phyloP scores from a whole-genome alignment of 2,888 invertebrate genomes.

The Perdita meconis region DNA sequence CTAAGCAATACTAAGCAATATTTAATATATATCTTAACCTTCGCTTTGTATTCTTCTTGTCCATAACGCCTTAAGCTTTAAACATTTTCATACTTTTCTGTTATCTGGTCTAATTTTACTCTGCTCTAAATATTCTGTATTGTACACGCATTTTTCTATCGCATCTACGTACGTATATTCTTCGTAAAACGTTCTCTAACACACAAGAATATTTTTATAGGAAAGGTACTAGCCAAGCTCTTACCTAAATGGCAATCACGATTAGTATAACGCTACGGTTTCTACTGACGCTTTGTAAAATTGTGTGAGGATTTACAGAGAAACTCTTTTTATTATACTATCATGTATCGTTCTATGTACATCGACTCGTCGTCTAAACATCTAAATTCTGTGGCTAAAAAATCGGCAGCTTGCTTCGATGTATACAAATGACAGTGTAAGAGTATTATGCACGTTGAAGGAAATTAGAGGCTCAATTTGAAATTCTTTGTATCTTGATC shows the following conservation, averaged over 20 bases:
- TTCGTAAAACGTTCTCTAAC: slow-evolving; percentile 14
- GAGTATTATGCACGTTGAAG: slow-evolving; percentile 13
- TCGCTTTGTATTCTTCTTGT: slow-evolving; percentile 19
- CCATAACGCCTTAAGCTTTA: not conserved
- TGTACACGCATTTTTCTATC: slow-evolving; percentile 2
- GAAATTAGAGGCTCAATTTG: slow-evolving; percentile 38
- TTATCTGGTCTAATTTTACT: slow-evolving; percentile 16
- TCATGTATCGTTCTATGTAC: slow-evolving; percentile 19
- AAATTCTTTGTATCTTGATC: slow-evolving; percentile 24
- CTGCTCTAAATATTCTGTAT: slow-evolving; percentile 5
- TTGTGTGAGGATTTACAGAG: slow-evolving; percentile 10
- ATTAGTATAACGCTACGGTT: slow-evolving; percentile 22
- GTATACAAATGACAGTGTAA: slow-evolving; percentile 24
- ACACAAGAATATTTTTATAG: slow-evolving; percentile 42
- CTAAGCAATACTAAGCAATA: slow-evolving; percentile 11
- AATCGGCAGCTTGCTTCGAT: slow-evolving; percentile 55
- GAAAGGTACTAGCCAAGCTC: slow-evolving; percentile 12
- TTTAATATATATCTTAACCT: slow-evolving; percentile 27
- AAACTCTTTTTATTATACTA: slow-evolving; percentile 3
- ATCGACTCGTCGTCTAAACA: slow-evolving; percentile 17
- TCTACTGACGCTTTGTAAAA: slow-evolving; percentile 12
- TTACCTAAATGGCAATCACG: slow-evolving; percentile 36
- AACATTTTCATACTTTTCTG: slow-evolving; percentile 13
- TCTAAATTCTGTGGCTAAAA: slow-evolving; percentile 26
- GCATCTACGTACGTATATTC: slow-evolving; percentile 10